Evolutionary conservation across 30 jellyfish, hydroid and myxozoan genomes (phyloP), one percentile per base, ranked within the genome.

Genomic region (Pseudorhiza aurosa): DNA sequence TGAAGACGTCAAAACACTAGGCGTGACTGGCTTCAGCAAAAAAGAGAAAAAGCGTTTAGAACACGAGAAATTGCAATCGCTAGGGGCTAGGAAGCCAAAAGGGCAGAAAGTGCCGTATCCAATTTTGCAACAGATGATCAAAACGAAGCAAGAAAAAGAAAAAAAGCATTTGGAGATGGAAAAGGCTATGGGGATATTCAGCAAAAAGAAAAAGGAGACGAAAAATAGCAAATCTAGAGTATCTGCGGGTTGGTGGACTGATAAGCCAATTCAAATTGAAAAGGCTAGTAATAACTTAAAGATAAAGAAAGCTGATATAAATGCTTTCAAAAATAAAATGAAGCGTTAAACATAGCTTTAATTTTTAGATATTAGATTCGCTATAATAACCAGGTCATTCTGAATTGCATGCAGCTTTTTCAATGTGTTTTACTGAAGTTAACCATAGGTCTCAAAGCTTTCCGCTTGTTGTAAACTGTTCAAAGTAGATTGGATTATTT

Each of bases 101-200:
- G 87, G 85, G 5, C 90, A 69, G 51, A 88, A 88, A 68, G 76
- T 77, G 7, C 97, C 97, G 12, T 88, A 79, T 60, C 94, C 94
- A 19, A 71, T 79, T n/a, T 59, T 79, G 56, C 88, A 77, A 67
- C 18, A 81, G n/a, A 65, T 67, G 9, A 39, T 49, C 24, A 79
- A 73, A 39, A 47, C 21, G 27, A 70, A 82, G 28, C 47, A 71
- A 37, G 85, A 64, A 27, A 51, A 72, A 39, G 97, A 88, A 32
- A 47, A 69, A 32, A 68, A 42, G 25, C 82, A 78, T 15, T 46
- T 33, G 19, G 94, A 88, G 35, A 75, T 79, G 63, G 95, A 88
- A 30, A 64, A 68, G 46, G 95, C 93, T 32, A 88, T 88, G 95
- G 97, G 97, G 4, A 81, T 74, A 11, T 33, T 78, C 32, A 71